Evolutionary conservation across 2,888 invertebrate genomes (phyloP).

Genomic region (Lepidochitona cinerea): DNA sequence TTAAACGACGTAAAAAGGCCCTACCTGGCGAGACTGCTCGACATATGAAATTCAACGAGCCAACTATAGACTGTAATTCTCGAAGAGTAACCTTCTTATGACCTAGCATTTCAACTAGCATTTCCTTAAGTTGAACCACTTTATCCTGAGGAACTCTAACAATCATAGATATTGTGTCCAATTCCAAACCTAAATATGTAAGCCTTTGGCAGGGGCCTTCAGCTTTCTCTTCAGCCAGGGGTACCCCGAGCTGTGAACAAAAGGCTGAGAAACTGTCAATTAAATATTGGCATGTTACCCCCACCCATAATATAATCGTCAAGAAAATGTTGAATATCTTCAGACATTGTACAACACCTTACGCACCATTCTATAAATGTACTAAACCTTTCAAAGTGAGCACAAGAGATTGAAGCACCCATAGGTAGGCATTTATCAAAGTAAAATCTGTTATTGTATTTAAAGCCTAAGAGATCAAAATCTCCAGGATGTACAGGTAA

Average conservation of each 20-base stretch:
- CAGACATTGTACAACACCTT: not conserved
- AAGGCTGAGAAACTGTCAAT: not conserved
- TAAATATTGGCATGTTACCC: not conserved
- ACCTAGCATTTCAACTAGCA: not conserved
- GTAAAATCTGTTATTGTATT: constrained; percentile 17
- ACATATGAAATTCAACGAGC: not conserved
- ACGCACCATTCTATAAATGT: constrained; percentile 14
- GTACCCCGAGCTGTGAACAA: not conserved
- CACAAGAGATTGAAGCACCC: constrained; percentile 17
- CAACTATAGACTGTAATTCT: not conserved
- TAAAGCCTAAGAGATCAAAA: constrained; percentile 26
- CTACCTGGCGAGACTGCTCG: not conserved
- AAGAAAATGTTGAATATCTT: not conserved
- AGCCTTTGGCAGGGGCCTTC: not conserved
- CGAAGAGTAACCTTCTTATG: not conserved
- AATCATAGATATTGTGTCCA: not conserved
- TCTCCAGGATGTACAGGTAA: constrained; percentile 23
- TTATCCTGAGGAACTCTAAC: not conserved
- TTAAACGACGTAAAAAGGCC: not conserved
- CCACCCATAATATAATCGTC: not conserved
- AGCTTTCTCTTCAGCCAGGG: not conserved
- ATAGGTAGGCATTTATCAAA: constrained; percentile 18
- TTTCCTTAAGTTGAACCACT: not conserved
- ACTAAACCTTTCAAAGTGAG: constrained; percentile 12
- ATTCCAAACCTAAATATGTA: not conserved